phyloP scores from a whole-genome alignment of 2,888 invertebrate genomes.

The Hipparchia sbordonii region DNA sequence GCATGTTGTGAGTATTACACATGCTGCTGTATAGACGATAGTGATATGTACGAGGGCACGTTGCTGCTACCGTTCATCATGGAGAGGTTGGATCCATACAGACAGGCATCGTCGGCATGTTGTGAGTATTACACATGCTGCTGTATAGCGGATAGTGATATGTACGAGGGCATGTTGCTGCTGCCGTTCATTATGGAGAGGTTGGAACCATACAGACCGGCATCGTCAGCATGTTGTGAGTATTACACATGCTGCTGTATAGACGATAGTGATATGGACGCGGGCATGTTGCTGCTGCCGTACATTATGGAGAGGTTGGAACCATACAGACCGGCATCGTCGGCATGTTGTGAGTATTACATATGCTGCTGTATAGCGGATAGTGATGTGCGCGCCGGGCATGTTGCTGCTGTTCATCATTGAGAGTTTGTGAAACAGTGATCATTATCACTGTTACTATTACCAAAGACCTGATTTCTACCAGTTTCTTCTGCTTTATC shows the following conservation, averaged over 20 bases:
- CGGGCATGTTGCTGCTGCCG: conserved; percentile 93
- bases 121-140: conserved; percentile 84
- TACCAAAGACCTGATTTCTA: no score
- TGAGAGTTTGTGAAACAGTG: no score
- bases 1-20: conserved; percentile 88
- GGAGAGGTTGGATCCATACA: conserved; percentile 93
- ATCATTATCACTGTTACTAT: no score
- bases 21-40: conserved; percentile 79
- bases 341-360: conserved; percentile 90
- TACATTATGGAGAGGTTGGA: conserved; percentile 93
- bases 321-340: conserved; percentile 91
- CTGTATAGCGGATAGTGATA: conserved; percentile 87
- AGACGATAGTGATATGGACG: conserved; percentile 92
- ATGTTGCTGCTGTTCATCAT: conserved; percentile 89
- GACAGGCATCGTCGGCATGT: conserved; percentile 90
- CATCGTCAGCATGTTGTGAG: conserved; percentile 92
- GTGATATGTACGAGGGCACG: conserved; percentile 95
- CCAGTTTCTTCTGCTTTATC: no score
- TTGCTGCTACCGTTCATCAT: conserved; percentile 92
- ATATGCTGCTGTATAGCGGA: conserved; percentile 71
- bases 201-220: conserved; percentile 91
- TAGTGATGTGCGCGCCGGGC: conserved; percentile 93
- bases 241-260: not conserved
- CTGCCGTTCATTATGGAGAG: conserved; percentile 93
- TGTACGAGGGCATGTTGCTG: conserved; percentile 94